These are phyloP conservation scores for Glossosoma conforme DNA, from an alignment of 1,140 invertebrate genomes.

Conservation along the genomic window DNA sequence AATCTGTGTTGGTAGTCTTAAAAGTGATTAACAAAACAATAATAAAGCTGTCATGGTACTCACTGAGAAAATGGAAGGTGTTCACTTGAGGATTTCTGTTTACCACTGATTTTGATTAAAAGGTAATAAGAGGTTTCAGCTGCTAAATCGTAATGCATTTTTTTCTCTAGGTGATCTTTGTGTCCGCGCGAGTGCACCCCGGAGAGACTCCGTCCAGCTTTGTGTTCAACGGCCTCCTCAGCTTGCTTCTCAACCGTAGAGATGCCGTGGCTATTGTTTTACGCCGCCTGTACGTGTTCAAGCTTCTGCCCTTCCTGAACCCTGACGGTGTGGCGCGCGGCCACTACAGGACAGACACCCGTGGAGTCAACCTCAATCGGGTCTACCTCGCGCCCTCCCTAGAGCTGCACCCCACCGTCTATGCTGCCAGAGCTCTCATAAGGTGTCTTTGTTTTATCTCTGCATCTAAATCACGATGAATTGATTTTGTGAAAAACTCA, in stretches of 20 bases:
- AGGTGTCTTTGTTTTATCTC: no score
- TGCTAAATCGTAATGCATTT: conserved; percentile 66
- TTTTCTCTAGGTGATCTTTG: conserved; percentile 64
- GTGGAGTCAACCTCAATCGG: conserved; percentile 85
- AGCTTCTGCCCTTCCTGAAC: conserved; percentile 89
- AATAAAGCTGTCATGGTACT: no score
- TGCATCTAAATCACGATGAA: no score
- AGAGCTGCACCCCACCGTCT: conserved; percentile 76
- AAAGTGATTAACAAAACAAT: no score
- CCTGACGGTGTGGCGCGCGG: conserved; percentile 88
- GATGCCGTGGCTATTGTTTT: conserved; percentile 69
- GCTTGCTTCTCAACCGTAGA: conserved; percentile 67
- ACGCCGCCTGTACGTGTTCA: conserved; percentile 80
- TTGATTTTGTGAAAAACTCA: background rate
- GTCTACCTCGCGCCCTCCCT: conserved; percentile 75
- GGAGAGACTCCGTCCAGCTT: conserved; percentile 93
- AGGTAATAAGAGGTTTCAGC: no score
- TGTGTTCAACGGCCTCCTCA: conserved; percentile 88
- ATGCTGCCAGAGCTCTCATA: conserved; percentile 72
- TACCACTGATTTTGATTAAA: no score
- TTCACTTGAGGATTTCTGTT: no score
- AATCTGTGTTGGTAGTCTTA: no score
- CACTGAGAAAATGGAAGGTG: no score
- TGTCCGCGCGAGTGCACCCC: conserved; percentile 88
- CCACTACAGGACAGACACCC: conserved; percentile 84